phyloP scores from a whole-genome alignment of 1,140 invertebrate species.

The Tetramorium parvispinum region DNA sequence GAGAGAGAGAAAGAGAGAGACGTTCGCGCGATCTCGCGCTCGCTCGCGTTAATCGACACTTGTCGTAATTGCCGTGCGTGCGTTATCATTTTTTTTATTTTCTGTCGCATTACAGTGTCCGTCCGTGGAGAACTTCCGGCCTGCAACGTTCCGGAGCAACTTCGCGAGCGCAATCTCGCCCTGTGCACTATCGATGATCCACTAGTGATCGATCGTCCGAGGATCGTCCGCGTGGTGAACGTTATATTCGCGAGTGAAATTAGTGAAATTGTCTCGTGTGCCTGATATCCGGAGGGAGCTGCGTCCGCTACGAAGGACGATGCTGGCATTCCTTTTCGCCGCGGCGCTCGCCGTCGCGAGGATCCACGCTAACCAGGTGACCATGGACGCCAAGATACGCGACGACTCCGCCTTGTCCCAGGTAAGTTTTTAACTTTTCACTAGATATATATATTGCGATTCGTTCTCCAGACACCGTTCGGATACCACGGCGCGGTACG shows the following conservation, averaged over 20 bases:
- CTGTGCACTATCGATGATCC: slow-evolving; percentile 10
- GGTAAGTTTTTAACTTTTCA: slow-evolving; percentile 70
- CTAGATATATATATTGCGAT: no score
- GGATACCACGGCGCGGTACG: neutral
- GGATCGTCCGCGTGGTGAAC: slow-evolving; percentile 42
- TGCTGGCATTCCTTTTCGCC: slow-evolving; percentile 39
- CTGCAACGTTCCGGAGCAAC: neutral
- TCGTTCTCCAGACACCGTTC: neutral
- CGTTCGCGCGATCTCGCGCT: slow-evolving; percentile 22
- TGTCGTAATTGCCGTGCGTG: neutral
- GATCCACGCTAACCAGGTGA: slow-evolving; percentile 68
- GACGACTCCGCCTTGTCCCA: slow-evolving; percentile 83
- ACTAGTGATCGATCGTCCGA: slow-evolving; percentile 12
- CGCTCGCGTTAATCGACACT: slow-evolving; percentile 2
- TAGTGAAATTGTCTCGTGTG: slow-evolving; percentile 47
- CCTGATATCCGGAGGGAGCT: neutral
- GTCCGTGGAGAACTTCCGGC: slow-evolving; percentile 42
- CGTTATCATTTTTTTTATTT: neutral
- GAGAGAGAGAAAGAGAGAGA: slow-evolving; percentile 9
- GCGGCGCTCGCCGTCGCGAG: slow-evolving; percentile 61
- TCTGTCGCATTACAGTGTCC: neutral
- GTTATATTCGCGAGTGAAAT: slow-evolving; percentile 20
- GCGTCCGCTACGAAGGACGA: slow-evolving; percentile 9
- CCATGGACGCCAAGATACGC: slow-evolving; percentile 82
- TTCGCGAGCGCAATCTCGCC: slow-evolving; percentile 12